phyloP scores from a whole-genome alignment of 2,888 invertebrate species.

The Lasioglossum figueresi region DNA sequence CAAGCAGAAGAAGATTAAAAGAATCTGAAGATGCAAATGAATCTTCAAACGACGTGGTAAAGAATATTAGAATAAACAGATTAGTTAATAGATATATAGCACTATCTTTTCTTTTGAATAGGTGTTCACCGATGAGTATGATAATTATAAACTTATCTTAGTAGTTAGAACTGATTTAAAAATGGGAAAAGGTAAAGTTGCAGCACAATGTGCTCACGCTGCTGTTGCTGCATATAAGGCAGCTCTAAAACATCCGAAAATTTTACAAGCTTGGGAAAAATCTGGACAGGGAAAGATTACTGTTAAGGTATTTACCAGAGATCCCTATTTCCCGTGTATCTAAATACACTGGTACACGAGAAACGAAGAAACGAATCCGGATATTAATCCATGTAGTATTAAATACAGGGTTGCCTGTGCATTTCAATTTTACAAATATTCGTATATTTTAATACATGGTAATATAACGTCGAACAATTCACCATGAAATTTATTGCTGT shows the following conservation, averaged over 20 bases:
- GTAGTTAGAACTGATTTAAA: slow-evolving; percentile 95
- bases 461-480: too few species aligned
- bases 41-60: slow-evolving; percentile 54
- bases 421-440: too few species aligned
- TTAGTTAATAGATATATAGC: background rate
- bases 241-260: slow-evolving; percentile 87
- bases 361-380: too few species aligned
- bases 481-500: too few species aligned
- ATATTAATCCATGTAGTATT: too few species aligned
- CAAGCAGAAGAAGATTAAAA: slow-evolving; percentile 38
- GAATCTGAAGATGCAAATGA: slow-evolving; percentile 28
- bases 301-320: slow-evolving; percentile 86
- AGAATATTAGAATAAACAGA: background rate
- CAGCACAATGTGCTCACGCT: slow-evolving; percentile 98
- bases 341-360: too few species aligned
- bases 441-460: too few species aligned
- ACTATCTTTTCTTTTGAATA: slow-evolving; percentile 24
- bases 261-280: slow-evolving; percentile 87
- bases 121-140: slow-evolving; percentile 44
- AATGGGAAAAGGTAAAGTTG: slow-evolving; percentile 98
- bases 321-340: too few species aligned
- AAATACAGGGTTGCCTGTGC: too few species aligned
- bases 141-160: slow-evolving; percentile 92
- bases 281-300: slow-evolving; percentile 95
- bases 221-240: slow-evolving; percentile 94